These are phyloP conservation scores for Hydrolagus colliei DNA, from an alignment of 2,797 vertebrate genomes.

Conservation along the genomic window DNA sequence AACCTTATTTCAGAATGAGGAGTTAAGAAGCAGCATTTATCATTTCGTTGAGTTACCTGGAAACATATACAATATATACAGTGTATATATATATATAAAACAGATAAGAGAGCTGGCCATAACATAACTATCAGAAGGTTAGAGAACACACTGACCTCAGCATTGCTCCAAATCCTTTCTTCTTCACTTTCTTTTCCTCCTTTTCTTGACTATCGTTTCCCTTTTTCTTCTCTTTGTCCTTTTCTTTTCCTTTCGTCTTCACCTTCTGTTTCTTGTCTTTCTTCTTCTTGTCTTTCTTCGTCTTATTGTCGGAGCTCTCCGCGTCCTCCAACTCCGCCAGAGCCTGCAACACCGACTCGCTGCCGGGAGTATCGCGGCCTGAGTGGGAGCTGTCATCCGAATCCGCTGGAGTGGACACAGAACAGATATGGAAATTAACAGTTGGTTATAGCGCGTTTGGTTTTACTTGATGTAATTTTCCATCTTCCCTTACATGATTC, in stretches of 20 bases:
- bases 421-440: not conserved
- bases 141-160: constrained; percentile 60
- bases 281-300: constrained; percentile 75
- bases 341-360: constrained; percentile 63
- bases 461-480: no score
- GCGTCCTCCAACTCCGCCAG: constrained; percentile 56
- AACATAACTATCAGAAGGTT: not conserved
- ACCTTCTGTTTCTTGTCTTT: constrained; percentile 74
- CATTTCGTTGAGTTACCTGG: not conserved
- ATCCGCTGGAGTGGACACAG: constrained; percentile 51
- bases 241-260: constrained; percentile 53
- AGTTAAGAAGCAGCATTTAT: not conserved
- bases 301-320: constrained; percentile 74
- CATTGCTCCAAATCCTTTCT: constrained; percentile 78
- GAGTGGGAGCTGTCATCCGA: constrained; percentile 80
- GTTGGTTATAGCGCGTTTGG: no score
- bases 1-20: not conserved
- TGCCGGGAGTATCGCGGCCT: constrained; percentile 72
- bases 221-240: constrained; percentile 73
- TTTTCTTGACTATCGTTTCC: constrained; percentile 66
- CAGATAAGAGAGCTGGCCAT: no score
- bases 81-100: no score
- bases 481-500: no score
- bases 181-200: constrained; percentile 77
- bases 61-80: not conserved